These are phyloP conservation scores for Cyphomyrmex costatus DNA, from an alignment of 1,140 invertebrate genomes.

Conservation along the genomic window DNA sequence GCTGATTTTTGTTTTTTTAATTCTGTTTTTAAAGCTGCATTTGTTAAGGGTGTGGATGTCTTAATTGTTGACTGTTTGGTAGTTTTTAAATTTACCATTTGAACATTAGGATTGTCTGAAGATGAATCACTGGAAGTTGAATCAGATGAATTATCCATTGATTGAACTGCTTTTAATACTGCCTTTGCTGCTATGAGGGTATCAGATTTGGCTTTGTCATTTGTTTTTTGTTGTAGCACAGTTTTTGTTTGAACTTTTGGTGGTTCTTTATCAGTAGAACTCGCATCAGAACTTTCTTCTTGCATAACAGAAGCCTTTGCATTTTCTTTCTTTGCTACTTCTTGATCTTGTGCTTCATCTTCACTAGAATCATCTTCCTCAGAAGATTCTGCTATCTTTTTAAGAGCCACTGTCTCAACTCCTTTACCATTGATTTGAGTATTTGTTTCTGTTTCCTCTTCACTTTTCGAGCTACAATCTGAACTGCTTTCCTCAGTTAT, in stretches of 20 bases:
- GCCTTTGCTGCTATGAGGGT: conserved; percentile 48
- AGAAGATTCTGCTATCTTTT: conserved; percentile 68
- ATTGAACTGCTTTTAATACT: conserved; percentile 25
- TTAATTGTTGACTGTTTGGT: not conserved
- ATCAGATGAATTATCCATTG: not conserved
- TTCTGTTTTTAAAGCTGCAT: conserved; percentile 6
- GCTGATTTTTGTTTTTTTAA: conserved; percentile 24
- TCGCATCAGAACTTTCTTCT: conserved; percentile 85
- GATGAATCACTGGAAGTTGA: conserved; percentile 72
- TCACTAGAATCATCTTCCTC: conserved; percentile 34
- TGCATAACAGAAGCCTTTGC: conserved; percentile 74
- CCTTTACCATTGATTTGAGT: conserved; percentile 75
- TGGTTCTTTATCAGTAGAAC: conserved; percentile 76
- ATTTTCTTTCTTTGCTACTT: conserved; percentile 69
- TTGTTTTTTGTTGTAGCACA: conserved; percentile 50
- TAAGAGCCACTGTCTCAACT: conserved; percentile 54
- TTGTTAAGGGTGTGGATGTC: not conserved
- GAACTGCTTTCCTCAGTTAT: conserved; percentile 81
- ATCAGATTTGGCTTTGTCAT: conserved; percentile 64
- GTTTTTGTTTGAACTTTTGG: conserved; percentile 56
- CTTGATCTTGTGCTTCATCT: conserved; percentile 76
- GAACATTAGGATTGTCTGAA: conserved; percentile 70
- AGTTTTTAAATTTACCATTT: conserved; percentile 54
- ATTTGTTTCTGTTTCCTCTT: conserved; percentile 79
- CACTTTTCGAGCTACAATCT: conserved; percentile 83